Base-by-base conservation (phyloP, 2,113 vertebrate genomes). In the Brienomyrus brachyistius region DNA sequence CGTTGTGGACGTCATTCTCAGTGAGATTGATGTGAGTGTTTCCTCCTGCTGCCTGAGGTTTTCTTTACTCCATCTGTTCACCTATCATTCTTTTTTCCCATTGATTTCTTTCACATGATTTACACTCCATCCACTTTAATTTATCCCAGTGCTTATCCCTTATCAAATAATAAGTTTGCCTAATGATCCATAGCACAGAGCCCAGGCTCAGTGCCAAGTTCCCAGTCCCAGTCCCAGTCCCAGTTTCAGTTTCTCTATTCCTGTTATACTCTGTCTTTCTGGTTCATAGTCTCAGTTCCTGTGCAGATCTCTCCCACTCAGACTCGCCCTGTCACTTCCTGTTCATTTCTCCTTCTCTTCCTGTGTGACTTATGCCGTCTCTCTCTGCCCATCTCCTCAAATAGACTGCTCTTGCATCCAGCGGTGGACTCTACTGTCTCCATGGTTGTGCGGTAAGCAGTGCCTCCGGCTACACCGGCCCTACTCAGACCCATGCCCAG, bases 371-470 rank as follows among this genome's bases (percentile, higher is more conserved):
- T 8, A 88, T 88, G 87, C 45, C 48, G 89, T 27, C 77, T 31
- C 13, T 89, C 40, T 40, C 86, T 80, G 9, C 54, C 15, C 50
- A 13, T 43, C 50, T 40, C 45, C 93, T 95, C 89, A 91, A 94
- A 5, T 96, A 98, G 97, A 96, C 96, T 62, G 96, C 98, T 90
- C 96, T 98, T 92, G 97, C 97, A 70, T 96, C 97, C 94, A 97
- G 97, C 91, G 98, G 98, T 0, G 98, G 98, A 94, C 95, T 98
- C 51, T 99, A 98, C 96, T 99, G 98, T 95, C 97, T 98, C 0
- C 95, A 97, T 52, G 97, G 97, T 95, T 98, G 98, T 92, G 93
- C 91, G 94, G 98, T 98, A 97, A 97, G 92, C 96, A 95, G 88
- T 92, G 93, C 8, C 56, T 86, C 74, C 19, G 10, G 50, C 94